Conservation (phyloP, 1,140 invertebrate species). For the Drosophila kanapiae region DNA sequence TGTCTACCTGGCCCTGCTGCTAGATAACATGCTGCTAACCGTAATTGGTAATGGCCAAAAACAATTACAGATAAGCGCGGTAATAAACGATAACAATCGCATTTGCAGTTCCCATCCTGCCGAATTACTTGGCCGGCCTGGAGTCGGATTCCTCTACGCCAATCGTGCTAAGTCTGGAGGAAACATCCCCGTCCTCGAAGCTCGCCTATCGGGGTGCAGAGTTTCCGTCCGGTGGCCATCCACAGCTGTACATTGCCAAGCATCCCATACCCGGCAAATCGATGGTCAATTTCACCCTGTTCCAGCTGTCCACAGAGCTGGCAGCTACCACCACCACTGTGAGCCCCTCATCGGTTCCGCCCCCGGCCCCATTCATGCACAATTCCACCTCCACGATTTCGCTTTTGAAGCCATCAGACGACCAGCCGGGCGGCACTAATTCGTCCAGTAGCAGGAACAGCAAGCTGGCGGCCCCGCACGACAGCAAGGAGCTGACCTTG, state of each 20-base stretch:
- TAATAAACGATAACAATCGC: constrained; percentile 11
- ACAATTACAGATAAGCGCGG: constrained; percentile 16
- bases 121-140: constrained; percentile 90
- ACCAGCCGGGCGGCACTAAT: constrained; percentile 71
- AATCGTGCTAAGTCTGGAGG: constrained; percentile 25
- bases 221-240: constrained; percentile 5
- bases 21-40: constrained; percentile 92
- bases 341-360: neutral
- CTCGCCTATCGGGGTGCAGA: constrained; percentile 46
- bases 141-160: constrained; percentile 67
- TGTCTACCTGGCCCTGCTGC: constrained; percentile 89
- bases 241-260: constrained; percentile 73
- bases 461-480: constrained; percentile 18
- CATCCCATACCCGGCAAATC: constrained; percentile 86
- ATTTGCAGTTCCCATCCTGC: constrained; percentile 92
- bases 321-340: constrained; percentile 6
- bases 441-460: constrained; percentile 37
- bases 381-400: constrained; percentile 20
- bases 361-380: constrained; percentile 7
- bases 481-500: constrained; percentile 47
- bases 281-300: constrained; percentile 79
- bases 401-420: constrained; percentile 18
- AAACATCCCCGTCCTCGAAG: constrained; percentile 25
- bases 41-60: constrained; percentile 88
- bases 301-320: constrained; percentile 56